These are phyloP conservation scores for Fratercula arctica DNA, from an alignment of 2,797 vertebrate genomes.

Conservation along the genomic window DNA sequence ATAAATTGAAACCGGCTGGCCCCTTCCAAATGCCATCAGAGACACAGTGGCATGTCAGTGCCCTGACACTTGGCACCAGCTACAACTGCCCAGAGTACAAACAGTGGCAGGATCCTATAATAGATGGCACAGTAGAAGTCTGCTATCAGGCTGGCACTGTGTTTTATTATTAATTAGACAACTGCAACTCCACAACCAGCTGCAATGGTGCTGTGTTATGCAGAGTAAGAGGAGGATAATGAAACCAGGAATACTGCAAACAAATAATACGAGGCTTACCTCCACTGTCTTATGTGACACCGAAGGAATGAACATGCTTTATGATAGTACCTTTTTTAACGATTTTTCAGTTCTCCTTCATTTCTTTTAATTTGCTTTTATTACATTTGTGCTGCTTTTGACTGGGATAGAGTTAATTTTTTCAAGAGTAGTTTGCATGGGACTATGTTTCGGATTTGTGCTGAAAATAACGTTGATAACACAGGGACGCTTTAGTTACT, in stretches of 20 bases:
- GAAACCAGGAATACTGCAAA: background rate
- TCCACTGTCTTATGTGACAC: background rate
- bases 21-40: background rate
- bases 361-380: background rate
- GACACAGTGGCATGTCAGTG: background rate
- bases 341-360: background rate
- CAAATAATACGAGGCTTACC: background rate
- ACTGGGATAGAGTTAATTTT: background rate
- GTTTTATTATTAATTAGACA: background rate
- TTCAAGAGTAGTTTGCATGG: background rate
- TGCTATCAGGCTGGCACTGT: background rate
- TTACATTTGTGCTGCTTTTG: background rate
- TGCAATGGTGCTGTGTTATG: background rate
- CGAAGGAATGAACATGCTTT: background rate
- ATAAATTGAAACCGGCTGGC: background rate
- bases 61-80: background rate
- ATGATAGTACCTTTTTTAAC: background rate
- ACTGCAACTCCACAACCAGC: background rate
- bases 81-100: background rate
- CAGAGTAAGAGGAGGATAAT: background rate
- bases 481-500: background rate
- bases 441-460: background rate
- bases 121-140: background rate
- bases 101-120: background rate
- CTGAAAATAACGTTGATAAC: background rate